Conservation (phyloP, 2,113 vertebrate genomes). For the Cottus gobio region DNA sequence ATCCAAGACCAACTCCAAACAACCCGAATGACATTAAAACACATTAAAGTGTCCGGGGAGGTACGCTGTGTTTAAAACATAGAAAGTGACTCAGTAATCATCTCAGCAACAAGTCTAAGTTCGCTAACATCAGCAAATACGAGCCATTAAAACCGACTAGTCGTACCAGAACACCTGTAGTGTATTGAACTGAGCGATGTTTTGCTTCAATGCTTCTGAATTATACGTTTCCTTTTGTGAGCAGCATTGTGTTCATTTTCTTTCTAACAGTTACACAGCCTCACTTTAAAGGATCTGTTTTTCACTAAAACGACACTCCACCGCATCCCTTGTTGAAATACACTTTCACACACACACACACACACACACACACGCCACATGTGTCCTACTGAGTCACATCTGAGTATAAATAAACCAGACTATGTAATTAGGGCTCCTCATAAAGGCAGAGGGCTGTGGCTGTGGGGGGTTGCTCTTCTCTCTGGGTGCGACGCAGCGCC, state of each 20-base stretch:
- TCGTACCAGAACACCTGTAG: background rate
- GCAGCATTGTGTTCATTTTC: background rate
- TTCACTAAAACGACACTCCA: background rate
- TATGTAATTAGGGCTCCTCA: slow-evolving; percentile 77
- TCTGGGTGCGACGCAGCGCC: slow-evolving; percentile 32
- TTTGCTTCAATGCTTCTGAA: background rate
- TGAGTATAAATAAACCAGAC: slow-evolving; percentile 73
- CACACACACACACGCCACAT: slow-evolving; percentile 59
- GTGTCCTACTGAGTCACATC: slow-evolving; percentile 68
- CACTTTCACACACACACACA: slow-evolving; percentile 46
- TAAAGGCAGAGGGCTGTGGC: slow-evolving; percentile 60
- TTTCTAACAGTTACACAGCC: background rate
- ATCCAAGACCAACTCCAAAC: background rate
- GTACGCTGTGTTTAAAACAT: no score
- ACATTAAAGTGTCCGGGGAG: background rate
- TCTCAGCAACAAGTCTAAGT: no score
- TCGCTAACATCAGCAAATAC: background rate
- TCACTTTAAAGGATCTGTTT: background rate
- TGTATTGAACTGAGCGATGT: background rate
- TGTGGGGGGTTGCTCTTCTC: slow-evolving; percentile 43
- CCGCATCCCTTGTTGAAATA: slow-evolving; percentile 28
- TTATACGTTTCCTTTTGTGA: background rate
- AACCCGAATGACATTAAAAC: background rate
- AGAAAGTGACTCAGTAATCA: background rate
- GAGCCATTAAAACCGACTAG: background rate